Base-by-base conservation (phyloP, 2,888 invertebrate genomes). In the Eudemis profundana region DNA sequence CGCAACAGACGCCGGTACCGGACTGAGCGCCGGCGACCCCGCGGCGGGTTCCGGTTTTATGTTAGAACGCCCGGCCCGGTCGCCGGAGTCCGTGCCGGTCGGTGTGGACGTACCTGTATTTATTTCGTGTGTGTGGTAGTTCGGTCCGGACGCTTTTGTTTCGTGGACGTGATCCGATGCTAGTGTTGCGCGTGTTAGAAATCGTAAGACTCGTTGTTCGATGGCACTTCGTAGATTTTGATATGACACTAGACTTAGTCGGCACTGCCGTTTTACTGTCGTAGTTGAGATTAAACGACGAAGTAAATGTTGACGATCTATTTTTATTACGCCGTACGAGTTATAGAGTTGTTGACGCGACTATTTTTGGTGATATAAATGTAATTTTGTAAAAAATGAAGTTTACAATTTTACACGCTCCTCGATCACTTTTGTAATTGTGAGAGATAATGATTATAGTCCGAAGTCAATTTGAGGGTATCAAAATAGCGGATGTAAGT, bases 371-470 rank as follows among this genome's bases (percentile, higher is more conserved):
- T 83, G 85, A 84, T 81, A 78, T 56, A 80, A 77, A 79, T 78
- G 85, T 89, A 89, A 87, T 90, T 90, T 90, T 90, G 81, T 89
- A 89, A 78, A 72, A 78, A 78, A 74, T 77, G 78, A 82, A 76
- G 78, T 86, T 85, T 87, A 86, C 81, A 78, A n/a, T 77, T 88
- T 82, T 89, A 87, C 83, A 85, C 72, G 76, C 87, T 86, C 89
- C 82, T 85, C 86, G 85, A 87, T 88, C 85, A 90, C 87, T 90
- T 83, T 90, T 90, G 89, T 89, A 87, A 87, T 86, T 88, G 88
- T 85, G 86, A 74, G 89, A 88, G 87, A 82, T 89, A 83, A 70
- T 77, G 78, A 72, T 78, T 77, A 77, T 76, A 76, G 74, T 71
- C 70, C 78, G 75, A 70, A 73, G 78, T 89, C 90, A 90, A 89